Evolutionary conservation across 2,888 invertebrate species (phyloP).

Genomic region (Sinodicranocentrus sp.): DNA sequence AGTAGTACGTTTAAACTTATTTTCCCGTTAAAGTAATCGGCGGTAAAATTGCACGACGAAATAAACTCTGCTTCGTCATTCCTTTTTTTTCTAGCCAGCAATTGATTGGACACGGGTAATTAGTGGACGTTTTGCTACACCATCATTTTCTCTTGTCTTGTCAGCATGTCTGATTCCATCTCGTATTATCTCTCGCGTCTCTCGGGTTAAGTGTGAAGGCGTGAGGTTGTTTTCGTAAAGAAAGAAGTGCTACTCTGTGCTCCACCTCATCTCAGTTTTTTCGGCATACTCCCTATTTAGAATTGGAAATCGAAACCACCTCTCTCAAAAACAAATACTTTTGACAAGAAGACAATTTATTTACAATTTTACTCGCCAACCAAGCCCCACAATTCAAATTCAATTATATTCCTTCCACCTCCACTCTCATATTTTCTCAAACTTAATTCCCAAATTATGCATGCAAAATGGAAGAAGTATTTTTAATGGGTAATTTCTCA

Average conservation of each 20-base stretch:
- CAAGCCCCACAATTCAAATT: no score
- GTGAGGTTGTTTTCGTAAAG: not conserved
- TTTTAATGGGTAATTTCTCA: constrained; percentile 11
- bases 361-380: no score
- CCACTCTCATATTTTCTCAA: no score
- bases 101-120: constrained; percentile 10
- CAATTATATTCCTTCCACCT: no score
- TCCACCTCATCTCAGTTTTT: not conserved
- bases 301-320: not conserved
- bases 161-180: not conserved
- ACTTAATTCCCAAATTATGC: constrained; percentile 6
- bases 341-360: not conserved
- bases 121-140: not conserved
- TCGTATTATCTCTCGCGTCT: no score
- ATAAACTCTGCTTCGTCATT: no score
- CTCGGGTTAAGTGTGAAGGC: constrained; percentile 1
- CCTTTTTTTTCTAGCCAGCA: not conserved
- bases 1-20: no score
- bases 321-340: not conserved
- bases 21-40: no score
- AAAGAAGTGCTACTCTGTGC: no score
- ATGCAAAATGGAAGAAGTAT: no score
- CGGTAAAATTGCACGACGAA: no score
- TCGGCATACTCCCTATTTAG: not conserved
- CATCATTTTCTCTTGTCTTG: not conserved